phyloP scores from a whole-genome alignment of 2,888 invertebrate genomes.

The Malthinus flaveolus region DNA sequence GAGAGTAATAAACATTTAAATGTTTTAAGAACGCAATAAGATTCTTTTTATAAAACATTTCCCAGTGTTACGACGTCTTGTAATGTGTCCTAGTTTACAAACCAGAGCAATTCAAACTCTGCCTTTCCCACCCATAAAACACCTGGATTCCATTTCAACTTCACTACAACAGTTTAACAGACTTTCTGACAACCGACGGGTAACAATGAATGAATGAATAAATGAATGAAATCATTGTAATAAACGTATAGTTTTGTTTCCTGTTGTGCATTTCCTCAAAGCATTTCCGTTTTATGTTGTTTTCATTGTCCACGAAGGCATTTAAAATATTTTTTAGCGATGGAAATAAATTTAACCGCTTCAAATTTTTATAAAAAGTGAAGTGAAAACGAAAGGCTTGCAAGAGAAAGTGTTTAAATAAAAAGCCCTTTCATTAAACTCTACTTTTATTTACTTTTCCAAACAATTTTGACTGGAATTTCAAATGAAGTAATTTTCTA shows the following conservation, averaged over 20 bases:
- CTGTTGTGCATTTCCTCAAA: constrained; percentile 19
- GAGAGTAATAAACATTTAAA: no score
- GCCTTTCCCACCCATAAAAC: constrained; percentile 17
- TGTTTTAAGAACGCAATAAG: no score
- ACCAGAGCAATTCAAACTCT: constrained; percentile 8
- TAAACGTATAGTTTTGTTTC: constrained; percentile 17
- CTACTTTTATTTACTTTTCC: constrained; percentile 7
- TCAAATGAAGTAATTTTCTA: constrained; percentile 10
- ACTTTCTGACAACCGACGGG: constrained; percentile 17
- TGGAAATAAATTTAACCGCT: no score
- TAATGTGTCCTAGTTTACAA: constrained; percentile 5
- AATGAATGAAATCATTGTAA: constrained; percentile 24
- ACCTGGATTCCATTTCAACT: constrained; percentile 18
- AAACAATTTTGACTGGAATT: not conserved
- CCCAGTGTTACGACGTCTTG: not conserved
- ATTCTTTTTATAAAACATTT: not conserved
- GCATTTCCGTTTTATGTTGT: constrained; percentile 10
- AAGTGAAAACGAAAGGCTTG: not conserved
- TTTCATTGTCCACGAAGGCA: constrained; percentile 1
- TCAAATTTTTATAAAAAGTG: no score
- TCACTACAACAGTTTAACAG: constrained; percentile 11
- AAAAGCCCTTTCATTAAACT: constrained; percentile 9
- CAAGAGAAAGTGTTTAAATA: not conserved
- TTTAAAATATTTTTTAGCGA: no score
- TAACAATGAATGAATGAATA: constrained; percentile 19